A percentile compares a stretch with the other conserved stretches of the same genome.
Evolutionary conservation across 2,113 vertebrate genomes (phyloP).

Genomic region (cattle (Bos taurus)): DNA sequence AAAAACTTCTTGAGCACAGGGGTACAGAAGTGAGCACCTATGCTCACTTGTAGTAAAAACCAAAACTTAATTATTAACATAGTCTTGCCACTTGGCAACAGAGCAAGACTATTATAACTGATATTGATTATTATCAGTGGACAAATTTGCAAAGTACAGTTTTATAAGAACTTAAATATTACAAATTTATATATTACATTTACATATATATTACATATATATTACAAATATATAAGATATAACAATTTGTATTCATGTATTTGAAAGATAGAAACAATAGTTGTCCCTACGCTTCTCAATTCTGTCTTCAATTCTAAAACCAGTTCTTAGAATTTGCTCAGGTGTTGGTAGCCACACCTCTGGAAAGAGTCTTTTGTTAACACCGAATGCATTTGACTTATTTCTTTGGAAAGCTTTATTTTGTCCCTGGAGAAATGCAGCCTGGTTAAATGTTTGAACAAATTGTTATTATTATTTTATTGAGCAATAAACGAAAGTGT

Average conservation of each 20-base stretch:
- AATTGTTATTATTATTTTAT: conserved; percentile 70
- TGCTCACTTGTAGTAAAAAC: background rate
- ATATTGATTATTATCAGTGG: background rate
- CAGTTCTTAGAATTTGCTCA: background rate
- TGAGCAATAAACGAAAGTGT: conserved; percentile 77
- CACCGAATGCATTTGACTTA: conserved; percentile 5
- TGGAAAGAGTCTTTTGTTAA: conserved; percentile 75
- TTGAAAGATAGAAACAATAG: background rate
- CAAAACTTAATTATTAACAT: background rate
- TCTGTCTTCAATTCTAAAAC: background rate
- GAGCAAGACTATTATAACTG: background rate
- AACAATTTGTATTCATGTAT: background rate
- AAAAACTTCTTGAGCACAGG: background rate
- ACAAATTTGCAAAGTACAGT: background rate
- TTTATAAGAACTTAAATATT: background rate
- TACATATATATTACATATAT: too few relatives aligned
- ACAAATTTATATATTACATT: background rate
- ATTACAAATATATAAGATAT: background rate
- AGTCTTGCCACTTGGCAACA: background rate
- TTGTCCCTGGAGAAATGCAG: conserved; percentile 65
- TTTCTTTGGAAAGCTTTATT: conserved; percentile 64
- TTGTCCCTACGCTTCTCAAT: background rate
- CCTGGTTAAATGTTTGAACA: conserved; percentile 62
- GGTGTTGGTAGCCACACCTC: conserved; percentile 33
- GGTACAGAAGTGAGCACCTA: too few relatives aligned